Evolutionary conservation across 1,140 invertebrate genomes (phyloP), one percentile per base, ranked within the genome.

Genomic region (Diachasma alloeum): DNA sequence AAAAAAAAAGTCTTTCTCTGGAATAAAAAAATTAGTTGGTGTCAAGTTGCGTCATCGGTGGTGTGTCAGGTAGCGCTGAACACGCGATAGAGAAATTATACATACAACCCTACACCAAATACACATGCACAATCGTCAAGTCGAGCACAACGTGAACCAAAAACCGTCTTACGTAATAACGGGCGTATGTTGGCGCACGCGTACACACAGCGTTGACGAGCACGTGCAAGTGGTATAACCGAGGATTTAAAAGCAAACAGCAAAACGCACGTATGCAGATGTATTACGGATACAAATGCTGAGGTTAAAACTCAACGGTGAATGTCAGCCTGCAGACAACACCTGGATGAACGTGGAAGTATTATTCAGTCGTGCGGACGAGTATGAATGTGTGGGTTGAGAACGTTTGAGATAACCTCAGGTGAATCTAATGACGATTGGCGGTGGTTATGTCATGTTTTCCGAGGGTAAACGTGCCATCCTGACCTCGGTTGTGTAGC

Each of bases 31-130:
- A 22, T 17, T 10, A 44, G 4, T 44, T 22, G 42, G 46, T 76
- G 67, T 69, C n/a, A 17, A 19, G 36, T 42, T 59, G 56, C 67
- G 44, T 24, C 63, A 36, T 68, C 39, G 44, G 37, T 66, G 36
- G 39, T 71, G 68, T 71, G 74, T 76, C 67, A 71, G 36, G 48
- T 46, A 76, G 53, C 53, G 39, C 17, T 24, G 31, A 72, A 71
- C 44, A 71, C 46, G 69, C 26, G 46, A 53, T 72, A 36, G 42
- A 17, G 37, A 19, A 37, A 22, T 39, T 24, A 73, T 73, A 63
- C 39, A 73, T 72, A 22, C 53, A 26, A 46, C 9, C 26, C 13
- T 39, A 48, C 15, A 53, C 36, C 11, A 15, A 46, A 15, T 5
- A 48, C 8, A 48, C 46, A 68, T 22, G n/a, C 24, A 26, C 42